These are phyloP conservation scores for Eubasilissa splendida DNA, from an alignment of 2,888 invertebrate species.

Conservation along the genomic window DNA sequence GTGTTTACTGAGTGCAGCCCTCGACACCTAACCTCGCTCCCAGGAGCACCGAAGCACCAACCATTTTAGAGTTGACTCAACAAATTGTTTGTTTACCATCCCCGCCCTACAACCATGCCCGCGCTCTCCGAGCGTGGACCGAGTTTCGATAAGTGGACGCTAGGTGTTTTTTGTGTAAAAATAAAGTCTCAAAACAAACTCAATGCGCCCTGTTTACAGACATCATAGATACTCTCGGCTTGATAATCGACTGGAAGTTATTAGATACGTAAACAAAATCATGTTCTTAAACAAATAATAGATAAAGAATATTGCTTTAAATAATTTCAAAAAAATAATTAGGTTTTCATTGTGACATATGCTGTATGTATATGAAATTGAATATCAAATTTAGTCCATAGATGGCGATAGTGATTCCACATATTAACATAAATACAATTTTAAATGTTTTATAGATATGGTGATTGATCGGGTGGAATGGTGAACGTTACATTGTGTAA, in stretches of 20 bases:
- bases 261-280: background rate
- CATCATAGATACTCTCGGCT: background rate
- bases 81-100: constrained; percentile 26
- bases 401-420: too few relatives aligned
- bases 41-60: background rate
- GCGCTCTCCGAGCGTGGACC: background rate
- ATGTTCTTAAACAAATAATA: too few relatives aligned
- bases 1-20: constrained; percentile 3
- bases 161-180: constrained; percentile 15
- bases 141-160: constrained; percentile 27
- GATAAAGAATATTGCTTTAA: too few relatives aligned
- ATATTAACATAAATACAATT: too few relatives aligned
- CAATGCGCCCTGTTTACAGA: constrained; percentile 6
- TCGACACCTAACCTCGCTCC: constrained; percentile 1
- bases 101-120: background rate
- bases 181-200: background rate
- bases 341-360: too few relatives aligned
- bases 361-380: too few relatives aligned
- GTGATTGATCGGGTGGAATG: too few relatives aligned
- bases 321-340: too few relatives aligned
- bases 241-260: constrained; percentile 1
- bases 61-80: constrained; percentile 28
- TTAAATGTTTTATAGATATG: too few relatives aligned
- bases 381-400: too few relatives aligned
- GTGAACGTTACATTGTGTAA: too few relatives aligned